Evolutionary conservation across 2,797 vertebrate species (phyloP), one percentile per base, ranked within the genome.

Genomic region (Cuniculus paca): DNA sequence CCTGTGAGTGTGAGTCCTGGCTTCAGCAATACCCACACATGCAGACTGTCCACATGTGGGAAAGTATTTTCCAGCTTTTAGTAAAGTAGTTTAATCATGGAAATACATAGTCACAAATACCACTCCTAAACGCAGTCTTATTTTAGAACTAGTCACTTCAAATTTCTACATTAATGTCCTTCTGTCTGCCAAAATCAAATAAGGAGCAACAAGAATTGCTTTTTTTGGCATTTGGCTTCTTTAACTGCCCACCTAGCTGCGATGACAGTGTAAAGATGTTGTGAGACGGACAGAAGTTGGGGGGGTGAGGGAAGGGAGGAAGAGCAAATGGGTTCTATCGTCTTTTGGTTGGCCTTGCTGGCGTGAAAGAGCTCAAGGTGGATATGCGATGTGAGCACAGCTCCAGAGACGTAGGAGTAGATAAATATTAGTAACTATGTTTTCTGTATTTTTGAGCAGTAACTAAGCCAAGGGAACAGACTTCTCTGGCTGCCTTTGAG

Each of bases 121-220:
- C 36, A 85, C 34, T 36, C 9, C 36, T 26, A 50, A 0, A n/a
- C 13, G 28, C 2, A 16, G 28, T 4, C 17, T 45, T 2, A 14
- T 4, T 61, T 84, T 36, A 45, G 52, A 58, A 26, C 54, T 14
- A 12, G 22, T 26, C 48, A 63, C 42, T 39, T 48, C 26, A n/a
- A 54, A 74, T 39, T 34, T 60, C 52, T 63, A 13, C 12, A 22
- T n/a, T 34, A 75, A 79, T 14, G 52, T 11, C 61, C 22, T 26
- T 60, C 31, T 83, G 26, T 60, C 31, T 83, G 26, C 52, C 31
- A 93, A 72, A 94, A 88, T 82, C 61, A 96, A 88, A 36, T 19
- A n/a, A 85, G 56, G 74, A 80, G 75, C 74, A 88, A 52, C 12
- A 5, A 36, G 1, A 81, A 70, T 4, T 54, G 52, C 22, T 31